Evolutionary conservation across 2,888 invertebrate genomes (phyloP).

Genomic region (Diplolepis rosae): DNA sequence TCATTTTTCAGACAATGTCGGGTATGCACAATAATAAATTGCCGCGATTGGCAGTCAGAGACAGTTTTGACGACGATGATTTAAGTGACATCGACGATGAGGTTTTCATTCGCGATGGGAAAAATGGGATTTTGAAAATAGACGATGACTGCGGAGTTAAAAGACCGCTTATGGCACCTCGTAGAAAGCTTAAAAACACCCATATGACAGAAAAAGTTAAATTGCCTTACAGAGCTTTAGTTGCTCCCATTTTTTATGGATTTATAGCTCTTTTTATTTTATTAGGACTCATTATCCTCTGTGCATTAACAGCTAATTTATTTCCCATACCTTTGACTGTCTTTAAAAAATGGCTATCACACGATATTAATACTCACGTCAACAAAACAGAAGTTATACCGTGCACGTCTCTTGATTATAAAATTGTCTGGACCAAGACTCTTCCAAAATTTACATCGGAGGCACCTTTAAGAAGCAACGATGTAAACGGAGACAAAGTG

Average conservation of each 20-base stretch:
- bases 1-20: conserved; percentile 70
- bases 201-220: conserved; percentile 76
- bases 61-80: conserved; percentile 83
- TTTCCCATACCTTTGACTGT: conserved; percentile 80
- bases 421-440: conserved; percentile 81
- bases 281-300: conserved; percentile 78
- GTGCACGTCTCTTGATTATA: conserved; percentile 77
- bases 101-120: conserved; percentile 84
- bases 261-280: conserved; percentile 77
- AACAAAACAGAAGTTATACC: conserved; percentile 74
- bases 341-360: conserved; percentile 77
- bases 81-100: conserved; percentile 86
- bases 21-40: conserved; percentile 78
- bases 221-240: conserved; percentile 77
- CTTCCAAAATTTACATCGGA: conserved; percentile 84
- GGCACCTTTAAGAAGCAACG: conserved; percentile 82
- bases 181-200: conserved; percentile 76
- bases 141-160: conserved; percentile 82
- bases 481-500: conserved; percentile 82
- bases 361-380: conserved; percentile 39
- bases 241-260: conserved; percentile 81
- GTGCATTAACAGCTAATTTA: conserved; percentile 79
- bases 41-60: conserved; percentile 79
- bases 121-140: conserved; percentile 78
- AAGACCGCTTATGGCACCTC: conserved; percentile 83